Evolutionary conservation across 2,113 vertebrate species (phyloP), one percentile per base, ranked within the genome.

Genomic region (Barnardius zonarius): DNA sequence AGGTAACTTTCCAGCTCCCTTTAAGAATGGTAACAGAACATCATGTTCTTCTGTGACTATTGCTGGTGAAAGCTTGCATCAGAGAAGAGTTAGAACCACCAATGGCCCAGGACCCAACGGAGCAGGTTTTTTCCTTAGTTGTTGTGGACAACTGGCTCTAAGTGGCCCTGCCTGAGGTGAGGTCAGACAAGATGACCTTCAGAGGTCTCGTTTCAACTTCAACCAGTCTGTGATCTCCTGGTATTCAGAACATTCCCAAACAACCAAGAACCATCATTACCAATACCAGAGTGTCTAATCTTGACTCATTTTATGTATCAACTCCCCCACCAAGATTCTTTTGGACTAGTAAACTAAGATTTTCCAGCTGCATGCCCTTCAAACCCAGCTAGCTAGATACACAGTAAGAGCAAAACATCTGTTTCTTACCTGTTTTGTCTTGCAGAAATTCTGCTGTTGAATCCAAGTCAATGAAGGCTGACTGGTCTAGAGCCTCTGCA

Each of bases 341-440:
- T 1, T 43, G 12, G n/a, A 30, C 17, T 6, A 7, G 0, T 1
- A 31, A 23, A 31, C 3, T 1, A 39, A 28, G 25, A 48, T 46
- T 67, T 80, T 31, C 73, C 64, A 66, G 17, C 63, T 37, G 27
- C 46, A 22, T 2, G 11, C 4, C 35, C 54, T 39, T 15, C 67
- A 30, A n/a, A 8, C 13, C 44, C 39, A 5, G 43, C 51, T 22
- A 24, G 16, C 4, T 7, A 15, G 19, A 12, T 35, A 23, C 43
- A 2, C 17, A 23, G 5, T 0, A 13, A 62, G 0, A 37, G 63
- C 80, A 25, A 55, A 85, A 8, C 11, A 15, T 6, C 39, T 8
- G 12, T 1, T 49, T 41, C 51, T 94, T 23, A 98, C 98, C 98
- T 95, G 95, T 55, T 74, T 24, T 66, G 27, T 87, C 95, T 39